Percentiles rank a stretch among this genome's conserved stretches.
phyloP scores from a whole-genome alignment of 2,113 vertebrate genomes.

The Procavia capensis region DNA sequence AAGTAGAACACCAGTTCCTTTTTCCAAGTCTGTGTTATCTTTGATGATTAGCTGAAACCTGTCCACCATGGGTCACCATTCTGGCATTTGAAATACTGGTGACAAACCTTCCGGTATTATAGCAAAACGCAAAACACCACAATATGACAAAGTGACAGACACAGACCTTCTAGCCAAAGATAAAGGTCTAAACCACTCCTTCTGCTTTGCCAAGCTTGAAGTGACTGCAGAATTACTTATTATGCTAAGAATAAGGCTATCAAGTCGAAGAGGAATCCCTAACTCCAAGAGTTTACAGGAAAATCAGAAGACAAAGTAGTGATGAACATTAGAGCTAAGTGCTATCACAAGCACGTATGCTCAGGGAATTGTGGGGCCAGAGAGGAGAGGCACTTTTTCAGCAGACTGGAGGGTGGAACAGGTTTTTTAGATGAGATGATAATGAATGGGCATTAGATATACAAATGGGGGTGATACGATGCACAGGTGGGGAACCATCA shows the following conservation, averaged over 20 bases:
- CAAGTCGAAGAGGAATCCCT: background rate
- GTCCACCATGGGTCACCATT: no score
- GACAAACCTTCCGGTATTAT: no score
- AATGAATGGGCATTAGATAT: background rate
- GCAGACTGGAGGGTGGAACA: background rate
- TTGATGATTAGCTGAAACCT: no score
- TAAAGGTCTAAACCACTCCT: background rate
- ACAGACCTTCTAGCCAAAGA: background rate
- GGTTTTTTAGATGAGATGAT: background rate
- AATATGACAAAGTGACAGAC: no score
- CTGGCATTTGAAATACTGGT: no score
- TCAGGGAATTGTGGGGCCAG: background rate
- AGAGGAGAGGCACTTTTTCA: background rate
- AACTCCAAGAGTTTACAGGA: background rate
- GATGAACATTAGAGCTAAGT: background rate
- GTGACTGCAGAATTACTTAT: background rate
- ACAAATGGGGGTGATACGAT: background rate
- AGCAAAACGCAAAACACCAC: no score
- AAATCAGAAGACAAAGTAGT: background rate
- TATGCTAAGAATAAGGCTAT: background rate
- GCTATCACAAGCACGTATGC: background rate
- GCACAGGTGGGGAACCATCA: background rate
- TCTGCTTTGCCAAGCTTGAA: no score
- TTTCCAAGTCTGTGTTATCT: no score
- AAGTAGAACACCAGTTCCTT: no score